Conservation (phyloP, 92 coral and sea anemone genomes). For the Umimayanthus chanpuru region DNA sequence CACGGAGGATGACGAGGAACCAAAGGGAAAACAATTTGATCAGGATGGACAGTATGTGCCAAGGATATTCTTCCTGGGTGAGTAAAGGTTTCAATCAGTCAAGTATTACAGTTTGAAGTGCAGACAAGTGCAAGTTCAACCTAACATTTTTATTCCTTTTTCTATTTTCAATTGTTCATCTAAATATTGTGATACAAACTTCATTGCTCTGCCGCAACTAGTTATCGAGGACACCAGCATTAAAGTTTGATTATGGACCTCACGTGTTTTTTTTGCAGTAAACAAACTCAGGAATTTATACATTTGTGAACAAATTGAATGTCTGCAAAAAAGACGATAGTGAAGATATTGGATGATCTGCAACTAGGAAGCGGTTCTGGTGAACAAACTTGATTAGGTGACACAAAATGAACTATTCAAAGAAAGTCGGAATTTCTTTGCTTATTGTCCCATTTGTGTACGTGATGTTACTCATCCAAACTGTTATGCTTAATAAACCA, state of each 20-base stretch:
- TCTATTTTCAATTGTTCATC: no score
- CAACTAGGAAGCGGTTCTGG: no score
- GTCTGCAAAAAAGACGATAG: no score
- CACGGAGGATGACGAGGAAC: slow-evolving; percentile 95
- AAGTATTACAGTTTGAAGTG: neutral
- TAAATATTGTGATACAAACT: neutral
- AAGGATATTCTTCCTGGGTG: slow-evolving; percentile 80
- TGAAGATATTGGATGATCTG: no score
- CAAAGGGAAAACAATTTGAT: slow-evolving; percentile 87
- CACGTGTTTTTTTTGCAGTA: neutral
- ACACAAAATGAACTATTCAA: neutral
- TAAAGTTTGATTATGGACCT: no score
- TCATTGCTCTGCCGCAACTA: neutral
- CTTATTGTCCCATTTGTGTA: no score
- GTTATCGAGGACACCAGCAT: neutral
- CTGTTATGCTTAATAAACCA: neutral
- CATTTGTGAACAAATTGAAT: neutral
- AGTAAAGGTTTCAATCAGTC: slow-evolving; percentile 20
- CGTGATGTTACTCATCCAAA: no score
- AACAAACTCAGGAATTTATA: neutral
- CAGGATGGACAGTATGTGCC: slow-evolving; percentile 96
- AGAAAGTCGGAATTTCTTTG: neutral
- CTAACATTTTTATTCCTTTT: no score
- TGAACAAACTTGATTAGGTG: no score
- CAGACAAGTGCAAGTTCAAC: neutral